phyloP scores from a whole-genome alignment of 2,113 vertebrate species.

The Kryptolebias marmoratus region DNA sequence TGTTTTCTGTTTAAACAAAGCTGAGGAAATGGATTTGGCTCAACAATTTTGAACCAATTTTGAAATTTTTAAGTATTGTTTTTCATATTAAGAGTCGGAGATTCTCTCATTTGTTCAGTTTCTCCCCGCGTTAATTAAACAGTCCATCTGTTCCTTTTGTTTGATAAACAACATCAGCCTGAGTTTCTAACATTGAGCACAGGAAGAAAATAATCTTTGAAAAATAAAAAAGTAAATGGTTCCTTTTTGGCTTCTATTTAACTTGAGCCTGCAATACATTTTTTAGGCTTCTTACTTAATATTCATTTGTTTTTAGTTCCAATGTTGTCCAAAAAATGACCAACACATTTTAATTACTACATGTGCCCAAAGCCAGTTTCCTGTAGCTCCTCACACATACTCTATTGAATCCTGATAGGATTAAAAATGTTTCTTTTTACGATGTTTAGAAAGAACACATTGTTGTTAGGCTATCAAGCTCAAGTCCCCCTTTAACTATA shows the following conservation, averaged over 20 bases:
- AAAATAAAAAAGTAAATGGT: too few species aligned
- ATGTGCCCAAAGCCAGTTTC: background rate
- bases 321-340: background rate
- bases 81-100: too few species aligned
- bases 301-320: background rate
- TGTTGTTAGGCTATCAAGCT: background rate
- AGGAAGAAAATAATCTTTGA: too few species aligned
- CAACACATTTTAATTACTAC: background rate
- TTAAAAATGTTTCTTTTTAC: constrained; percentile 5
- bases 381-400: background rate
- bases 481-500: background rate
- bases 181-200: background rate
- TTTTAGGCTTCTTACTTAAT: too few species aligned
- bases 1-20: too few species aligned
- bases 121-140: constrained; percentile 2
- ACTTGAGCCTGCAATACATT: too few species aligned
- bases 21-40: too few species aligned
- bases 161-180: background rate
- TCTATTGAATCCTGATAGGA: background rate
- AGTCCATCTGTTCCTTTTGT: constrained; percentile 1
- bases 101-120: background rate
- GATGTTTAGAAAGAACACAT: constrained; percentile 8
- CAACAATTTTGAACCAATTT: too few species aligned
- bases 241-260: too few species aligned
- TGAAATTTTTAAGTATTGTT: too few species aligned